phyloP scores from a whole-genome alignment of 2,888 invertebrate genomes.

The Chymomyza amoena region DNA sequence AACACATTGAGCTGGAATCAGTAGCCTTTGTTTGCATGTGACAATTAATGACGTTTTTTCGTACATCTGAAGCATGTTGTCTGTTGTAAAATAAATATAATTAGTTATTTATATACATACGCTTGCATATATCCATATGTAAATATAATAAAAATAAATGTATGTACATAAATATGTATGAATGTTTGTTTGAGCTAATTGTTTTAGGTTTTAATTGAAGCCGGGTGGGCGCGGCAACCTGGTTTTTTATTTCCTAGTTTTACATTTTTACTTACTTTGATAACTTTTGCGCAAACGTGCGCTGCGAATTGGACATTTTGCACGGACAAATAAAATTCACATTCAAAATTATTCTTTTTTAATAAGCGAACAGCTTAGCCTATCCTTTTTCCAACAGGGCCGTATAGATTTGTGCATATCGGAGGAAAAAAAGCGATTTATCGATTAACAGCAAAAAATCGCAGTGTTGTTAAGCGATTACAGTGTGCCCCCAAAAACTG shows the following conservation, averaged over 20 bases:
- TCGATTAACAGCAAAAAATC: background rate
- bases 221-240: background rate
- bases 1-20: conserved; percentile 84
- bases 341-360: background rate
- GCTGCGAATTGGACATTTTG: conserved; percentile 83
- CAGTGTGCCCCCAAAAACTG: too few relatives aligned
- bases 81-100: conserved; percentile 77
- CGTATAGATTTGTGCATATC: background rate
- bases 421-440: background rate
- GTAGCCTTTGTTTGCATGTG: conserved; percentile 81
- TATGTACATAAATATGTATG: too few relatives aligned
- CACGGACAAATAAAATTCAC: background rate
- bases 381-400: background rate
- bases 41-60: conserved; percentile 84
- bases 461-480: background rate
- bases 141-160: background rate
- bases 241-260: background rate
- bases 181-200: background rate
- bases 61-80: conserved; percentile 87
- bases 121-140: too few relatives aligned
- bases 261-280: conserved; percentile 81
- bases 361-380: background rate
- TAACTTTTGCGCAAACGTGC: conserved; percentile 86
- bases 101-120: conserved; percentile 33
- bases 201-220: background rate